Base-by-base conservation (phyloP, 2,888 invertebrate genomes). In the Ichneumoninae sp. region DNA sequence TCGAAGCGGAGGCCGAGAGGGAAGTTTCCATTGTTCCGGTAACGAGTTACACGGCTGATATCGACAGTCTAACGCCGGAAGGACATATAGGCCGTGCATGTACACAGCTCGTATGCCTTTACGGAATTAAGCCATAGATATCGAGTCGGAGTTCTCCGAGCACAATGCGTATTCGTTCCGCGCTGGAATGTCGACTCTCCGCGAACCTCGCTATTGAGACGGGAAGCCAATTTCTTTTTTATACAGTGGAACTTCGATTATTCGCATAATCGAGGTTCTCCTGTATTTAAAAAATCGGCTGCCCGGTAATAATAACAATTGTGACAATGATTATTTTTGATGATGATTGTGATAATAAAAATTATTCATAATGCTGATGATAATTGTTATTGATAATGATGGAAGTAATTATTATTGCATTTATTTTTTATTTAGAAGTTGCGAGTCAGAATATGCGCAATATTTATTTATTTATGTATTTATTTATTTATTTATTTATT, bases 1-100 rank as follows among this genome's bases (percentile, higher is more conserved):
- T 57, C 44, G 57, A 26, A 26, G 26, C 57, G 22, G 4, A 22
- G 26, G 57, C 22, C 10, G 33, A 47, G 22, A 10, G 68, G 8
- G 10, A 63, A 47, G 74, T 40, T 54, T 40, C 40, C 44, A 68
- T 68, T 68, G 68, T 68, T 68, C 63, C 57, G 68, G 40, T 68
- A 68, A 68, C 68, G 68, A 68, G 68, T 68, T 68, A 40, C 68
- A 44, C 40, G 26, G 47, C 68, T 47, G 40, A 68, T 68, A 68
- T 33, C 63, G 63, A 16, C 44, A 47, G 44, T 47, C 13, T 47
- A 3, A 47, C 44, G 13, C 44, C 16, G 44, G 44, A 47, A 47
- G 44, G 44, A 16, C 44, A 47, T 47, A 47, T 16, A 16, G 13
- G 44, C 44, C 44, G 44, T 4, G 44, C 44, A 16, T 16, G 16